These are phyloP conservation scores for Spongilla lacustris DNA, from an alignment of 37 sponge, comb jelly and placozoan genomes.

Conservation along the genomic window DNA sequence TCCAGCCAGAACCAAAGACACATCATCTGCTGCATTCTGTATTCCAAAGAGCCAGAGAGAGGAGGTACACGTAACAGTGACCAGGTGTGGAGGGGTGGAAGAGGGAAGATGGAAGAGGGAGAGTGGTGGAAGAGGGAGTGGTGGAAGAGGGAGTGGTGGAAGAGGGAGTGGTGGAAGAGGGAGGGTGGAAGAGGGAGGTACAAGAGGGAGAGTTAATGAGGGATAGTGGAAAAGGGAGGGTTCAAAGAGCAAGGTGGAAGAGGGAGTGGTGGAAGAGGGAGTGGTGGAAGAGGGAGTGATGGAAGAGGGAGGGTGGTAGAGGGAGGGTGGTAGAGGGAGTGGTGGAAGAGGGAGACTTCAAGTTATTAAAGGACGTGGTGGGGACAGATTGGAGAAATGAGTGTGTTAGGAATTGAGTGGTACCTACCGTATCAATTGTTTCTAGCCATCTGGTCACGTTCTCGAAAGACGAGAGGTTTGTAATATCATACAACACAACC, in stretches of 20 bases:
- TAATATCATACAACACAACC: constrained; percentile 84
- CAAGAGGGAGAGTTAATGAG: no score
- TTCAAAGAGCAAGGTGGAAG: no score
- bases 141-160: neutral
- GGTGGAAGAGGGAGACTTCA: no score
- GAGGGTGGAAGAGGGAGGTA: neutral
- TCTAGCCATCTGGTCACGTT: constrained; percentile 84
- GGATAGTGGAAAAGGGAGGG: no score
- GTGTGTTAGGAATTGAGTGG: neutral
- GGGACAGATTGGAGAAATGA: neutral
- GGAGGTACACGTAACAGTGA: no score
- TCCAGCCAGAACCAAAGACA: constrained; percentile 85
- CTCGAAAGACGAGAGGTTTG: constrained; percentile 66
- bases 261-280: no score
- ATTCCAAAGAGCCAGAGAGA: neutral
- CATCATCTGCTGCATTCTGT: constrained; percentile 92
- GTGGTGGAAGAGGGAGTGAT: no score
- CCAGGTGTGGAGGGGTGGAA: neutral
- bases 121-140: neutral
- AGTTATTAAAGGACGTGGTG: no score
- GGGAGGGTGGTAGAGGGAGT: no score
- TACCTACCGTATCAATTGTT: constrained; percentile 74
- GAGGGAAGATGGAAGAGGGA: neutral
- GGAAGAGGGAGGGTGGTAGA: no score
- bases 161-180: no score